These are phyloP conservation scores for Piliocolobus tephrosceles DNA, from an alignment of 2,113 vertebrate genomes.

Conservation along the genomic window DNA sequence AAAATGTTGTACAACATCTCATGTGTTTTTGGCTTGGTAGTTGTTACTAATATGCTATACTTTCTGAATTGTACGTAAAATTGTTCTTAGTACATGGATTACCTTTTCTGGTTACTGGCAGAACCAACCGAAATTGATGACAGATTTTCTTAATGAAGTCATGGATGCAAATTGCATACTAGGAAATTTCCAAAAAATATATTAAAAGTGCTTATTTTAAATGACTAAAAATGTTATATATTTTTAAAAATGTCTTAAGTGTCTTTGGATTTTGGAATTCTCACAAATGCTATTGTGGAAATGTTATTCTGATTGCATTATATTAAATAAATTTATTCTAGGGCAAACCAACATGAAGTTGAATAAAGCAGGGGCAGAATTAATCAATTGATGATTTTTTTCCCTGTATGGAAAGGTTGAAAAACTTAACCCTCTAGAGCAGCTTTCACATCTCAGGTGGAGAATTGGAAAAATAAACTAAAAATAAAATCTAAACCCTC, in stretches of 20 bases:
- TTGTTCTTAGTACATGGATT: background rate
- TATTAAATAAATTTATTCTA: conserved; percentile 13
- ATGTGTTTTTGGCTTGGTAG: background rate
- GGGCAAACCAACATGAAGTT: background rate
- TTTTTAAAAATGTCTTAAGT: background rate
- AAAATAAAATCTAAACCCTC: background rate
- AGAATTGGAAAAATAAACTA: background rate
- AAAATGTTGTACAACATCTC: background rate
- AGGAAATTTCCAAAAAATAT: background rate
- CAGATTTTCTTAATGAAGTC: conserved; percentile 5
- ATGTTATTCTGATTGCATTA: background rate
- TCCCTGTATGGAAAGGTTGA: background rate
- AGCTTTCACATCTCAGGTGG: background rate
- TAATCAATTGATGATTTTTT: background rate
- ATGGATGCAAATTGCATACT: conserved; percentile 21
- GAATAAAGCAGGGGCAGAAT: background rate
- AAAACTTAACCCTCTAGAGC: background rate
- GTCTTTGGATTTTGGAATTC: background rate
- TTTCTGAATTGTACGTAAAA: background rate
- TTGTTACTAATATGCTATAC: background rate
- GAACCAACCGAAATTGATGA: background rate
- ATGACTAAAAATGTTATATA: background rate
- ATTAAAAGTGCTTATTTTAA: conserved; percentile 14
- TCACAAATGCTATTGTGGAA: background rate
- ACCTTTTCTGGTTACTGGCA: background rate